Conservation (phyloP, 1,140 invertebrate species). For the Phymorhynchus buccinoides region DNA sequence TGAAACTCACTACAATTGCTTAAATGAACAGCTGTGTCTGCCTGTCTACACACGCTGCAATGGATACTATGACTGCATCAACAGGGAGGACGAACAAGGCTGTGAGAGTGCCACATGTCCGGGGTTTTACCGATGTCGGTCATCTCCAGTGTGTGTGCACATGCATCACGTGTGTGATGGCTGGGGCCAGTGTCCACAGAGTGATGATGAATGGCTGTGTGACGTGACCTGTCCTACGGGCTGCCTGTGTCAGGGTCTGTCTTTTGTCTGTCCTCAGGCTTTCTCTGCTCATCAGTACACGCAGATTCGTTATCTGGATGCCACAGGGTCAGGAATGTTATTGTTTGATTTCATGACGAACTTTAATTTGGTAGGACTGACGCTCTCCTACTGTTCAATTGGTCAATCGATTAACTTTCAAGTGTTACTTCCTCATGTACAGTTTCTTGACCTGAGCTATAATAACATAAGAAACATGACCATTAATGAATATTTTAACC, state of each 20-base stretch:
- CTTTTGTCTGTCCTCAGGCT: background rate
- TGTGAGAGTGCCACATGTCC: conserved; percentile 33
- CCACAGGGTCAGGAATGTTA: background rate
- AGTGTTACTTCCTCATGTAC: background rate
- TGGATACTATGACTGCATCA: background rate
- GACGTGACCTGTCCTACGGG: conserved; percentile 2
- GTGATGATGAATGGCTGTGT: conserved; percentile 31
- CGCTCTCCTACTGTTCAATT: background rate
- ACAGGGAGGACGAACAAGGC: conserved; percentile 11
- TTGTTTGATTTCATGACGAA: background rate
- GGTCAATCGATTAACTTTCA: background rate
- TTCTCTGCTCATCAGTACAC: background rate
- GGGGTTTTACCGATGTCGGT: conserved; percentile 34
- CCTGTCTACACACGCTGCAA: conserved; percentile 26
- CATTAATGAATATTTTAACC: background rate
- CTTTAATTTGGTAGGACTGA: background rate
- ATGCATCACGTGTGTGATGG: conserved; percentile 32
- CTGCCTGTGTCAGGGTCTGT: conserved; percentile 20
- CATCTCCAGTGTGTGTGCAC: conserved; percentile 32
- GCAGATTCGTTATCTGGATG: conserved; percentile 4
- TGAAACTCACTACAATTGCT: conserved; percentile 6
- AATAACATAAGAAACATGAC: conserved; percentile 14
- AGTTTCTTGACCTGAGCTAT: conserved; percentile 31
- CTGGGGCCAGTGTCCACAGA: background rate
- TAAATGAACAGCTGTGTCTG: background rate